Evolutionary conservation across 2,113 vertebrate species (phyloP).

Genomic region (Lontra canadensis): DNA sequence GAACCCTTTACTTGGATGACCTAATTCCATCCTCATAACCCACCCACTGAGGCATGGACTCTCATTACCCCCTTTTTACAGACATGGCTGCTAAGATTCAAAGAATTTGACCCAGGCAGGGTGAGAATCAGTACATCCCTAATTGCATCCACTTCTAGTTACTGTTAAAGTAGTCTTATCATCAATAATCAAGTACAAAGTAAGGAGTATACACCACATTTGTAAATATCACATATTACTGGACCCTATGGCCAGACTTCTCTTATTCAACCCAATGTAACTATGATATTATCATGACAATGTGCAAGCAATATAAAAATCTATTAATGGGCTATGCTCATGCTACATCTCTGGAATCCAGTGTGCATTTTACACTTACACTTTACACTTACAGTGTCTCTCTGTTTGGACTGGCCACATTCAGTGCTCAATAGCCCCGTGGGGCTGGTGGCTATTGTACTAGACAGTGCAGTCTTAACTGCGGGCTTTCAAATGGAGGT

Average conservation of each 20-base stretch:
- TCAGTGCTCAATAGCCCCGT: no score
- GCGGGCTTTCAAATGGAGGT: background rate
- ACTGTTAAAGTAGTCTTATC: background rate
- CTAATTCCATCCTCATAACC: background rate
- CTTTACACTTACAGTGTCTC: background rate
- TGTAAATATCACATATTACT: background rate
- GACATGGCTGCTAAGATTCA: background rate
- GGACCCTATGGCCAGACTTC: background rate
- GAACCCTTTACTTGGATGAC: no score
- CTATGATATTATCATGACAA: background rate
- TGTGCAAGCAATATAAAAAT: background rate
- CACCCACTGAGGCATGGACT: background rate
- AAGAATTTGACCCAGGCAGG: background rate
- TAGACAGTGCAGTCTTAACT: background rate
- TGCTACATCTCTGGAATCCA: background rate
- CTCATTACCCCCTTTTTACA: background rate
- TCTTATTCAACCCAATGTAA: background rate
- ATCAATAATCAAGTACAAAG: constrained; percentile 5
- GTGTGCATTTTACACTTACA: background rate
- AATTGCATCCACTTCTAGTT: background rate
- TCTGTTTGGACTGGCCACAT: background rate
- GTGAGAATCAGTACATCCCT: background rate
- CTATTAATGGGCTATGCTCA: background rate
- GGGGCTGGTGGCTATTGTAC: background rate
- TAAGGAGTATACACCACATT: background rate